A percentile compares a stretch with the other conserved stretches of the same genome.
Conservation (phyloP, 2,797 vertebrate genomes). For the Momotus momota region DNA sequence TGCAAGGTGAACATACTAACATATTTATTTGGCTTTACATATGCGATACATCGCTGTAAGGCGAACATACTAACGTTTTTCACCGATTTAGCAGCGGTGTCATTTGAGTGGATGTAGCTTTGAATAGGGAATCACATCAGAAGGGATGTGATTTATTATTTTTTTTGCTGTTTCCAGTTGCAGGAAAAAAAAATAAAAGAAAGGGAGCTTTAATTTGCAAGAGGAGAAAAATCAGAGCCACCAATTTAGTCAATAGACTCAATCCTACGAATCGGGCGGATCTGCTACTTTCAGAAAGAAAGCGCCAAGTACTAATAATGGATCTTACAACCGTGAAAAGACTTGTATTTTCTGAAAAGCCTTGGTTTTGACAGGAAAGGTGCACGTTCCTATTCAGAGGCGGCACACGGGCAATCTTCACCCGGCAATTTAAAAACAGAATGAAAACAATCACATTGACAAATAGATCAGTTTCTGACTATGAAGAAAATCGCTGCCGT, state of each 20-base stretch:
- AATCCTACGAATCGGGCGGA: neutral
- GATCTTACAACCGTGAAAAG: neutral
- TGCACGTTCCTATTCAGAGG: neutral
- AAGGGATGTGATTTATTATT: neutral
- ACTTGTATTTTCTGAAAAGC: neutral
- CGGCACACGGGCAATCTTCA: neutral
- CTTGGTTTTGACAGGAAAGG: slow-evolving; percentile 29
- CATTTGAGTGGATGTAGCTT: neutral
- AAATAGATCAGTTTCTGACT: neutral
- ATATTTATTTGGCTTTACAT: neutral
- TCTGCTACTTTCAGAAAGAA: neutral
- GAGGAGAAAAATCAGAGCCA: neutral
- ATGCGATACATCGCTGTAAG: neutral
- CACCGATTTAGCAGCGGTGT: neutral
- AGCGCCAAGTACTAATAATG: slow-evolving; percentile 36
- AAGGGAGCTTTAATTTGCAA: slow-evolving; percentile 5
- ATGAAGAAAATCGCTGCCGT: neutral
- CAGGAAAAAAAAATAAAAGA: neutral
- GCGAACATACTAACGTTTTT: neutral
- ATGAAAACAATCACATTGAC: neutral
- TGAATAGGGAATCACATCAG: neutral
- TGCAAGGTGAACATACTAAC: neutral
- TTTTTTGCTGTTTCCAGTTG: neutral
- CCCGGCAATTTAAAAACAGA: neutral
- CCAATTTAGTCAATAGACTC: neutral